phyloP scores from a whole-genome alignment of 92 coral and sea anemone genomes.

The Parazoanthus atlanticus region DNA sequence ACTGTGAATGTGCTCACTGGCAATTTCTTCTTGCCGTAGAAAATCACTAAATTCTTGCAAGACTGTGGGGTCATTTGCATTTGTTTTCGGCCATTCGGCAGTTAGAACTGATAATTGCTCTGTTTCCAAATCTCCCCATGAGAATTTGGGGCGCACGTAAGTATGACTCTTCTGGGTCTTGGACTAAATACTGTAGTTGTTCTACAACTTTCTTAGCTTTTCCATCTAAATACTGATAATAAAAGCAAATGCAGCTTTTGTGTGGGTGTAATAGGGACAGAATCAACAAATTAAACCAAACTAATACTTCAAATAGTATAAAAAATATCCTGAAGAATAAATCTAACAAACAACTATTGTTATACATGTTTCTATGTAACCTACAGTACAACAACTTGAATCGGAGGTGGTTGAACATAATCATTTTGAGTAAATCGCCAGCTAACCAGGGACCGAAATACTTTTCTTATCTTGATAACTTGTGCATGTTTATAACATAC shows the following conservation, averaged over 20 bases:
- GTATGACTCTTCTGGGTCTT: slow-evolving; percentile 61
- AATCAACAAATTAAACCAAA: not conserved
- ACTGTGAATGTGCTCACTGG: slow-evolving; percentile 60
- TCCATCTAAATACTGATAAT: slow-evolving; percentile 62
- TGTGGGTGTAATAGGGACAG: slow-evolving; percentile 49
- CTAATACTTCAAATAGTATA: too few relatives aligned
- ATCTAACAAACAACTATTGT: not conserved
- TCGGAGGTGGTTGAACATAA: too few relatives aligned
- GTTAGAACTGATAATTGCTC: slow-evolving; percentile 53
- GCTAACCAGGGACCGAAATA: too few relatives aligned
- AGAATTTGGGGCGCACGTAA: slow-evolving; percentile 54
- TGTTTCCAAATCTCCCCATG: slow-evolving; percentile 64
- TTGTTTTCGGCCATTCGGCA: slow-evolving; percentile 56
- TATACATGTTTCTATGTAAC: too few relatives aligned
- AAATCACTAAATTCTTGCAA: slow-evolving; percentile 71
- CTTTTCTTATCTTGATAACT: too few relatives aligned
- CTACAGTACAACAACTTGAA: too few relatives aligned
- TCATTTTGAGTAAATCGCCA: too few relatives aligned
- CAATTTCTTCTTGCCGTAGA: slow-evolving; percentile 65
- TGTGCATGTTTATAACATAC: too few relatives aligned
- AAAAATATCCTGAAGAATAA: too few relatives aligned
- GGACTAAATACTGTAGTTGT: slow-evolving; percentile 55
- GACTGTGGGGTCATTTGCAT: slow-evolving; percentile 48
- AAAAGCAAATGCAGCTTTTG: slow-evolving; percentile 66
- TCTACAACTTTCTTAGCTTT: slow-evolving; percentile 60